Evolutionary conservation across 2,113 vertebrate genomes (phyloP).

Genomic region (Gavia stellata): DNA sequence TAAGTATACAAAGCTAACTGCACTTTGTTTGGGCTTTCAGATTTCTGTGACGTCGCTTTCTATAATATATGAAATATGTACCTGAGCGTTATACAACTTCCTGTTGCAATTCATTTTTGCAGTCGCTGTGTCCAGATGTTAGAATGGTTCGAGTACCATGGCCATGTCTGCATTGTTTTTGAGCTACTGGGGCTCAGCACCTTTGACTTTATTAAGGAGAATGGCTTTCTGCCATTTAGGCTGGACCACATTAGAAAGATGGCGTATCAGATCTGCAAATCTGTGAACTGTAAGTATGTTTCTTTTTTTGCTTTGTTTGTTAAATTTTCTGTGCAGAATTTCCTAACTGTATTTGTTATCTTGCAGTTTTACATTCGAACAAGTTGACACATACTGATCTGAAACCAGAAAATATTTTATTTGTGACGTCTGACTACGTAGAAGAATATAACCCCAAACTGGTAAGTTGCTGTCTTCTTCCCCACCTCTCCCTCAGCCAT

Average conservation of each 20-base stretch:
- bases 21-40: background rate
- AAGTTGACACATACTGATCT: constrained; percentile 90
- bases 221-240: constrained; percentile 85
- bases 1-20: constrained; percentile 21
- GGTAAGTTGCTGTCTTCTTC: constrained; percentile 57
- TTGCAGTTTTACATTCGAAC: constrained; percentile 85
- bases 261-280: constrained; percentile 84
- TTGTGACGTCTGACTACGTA: constrained; percentile 82
- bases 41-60: background rate
- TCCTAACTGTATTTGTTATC: background rate
- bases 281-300: constrained; percentile 82
- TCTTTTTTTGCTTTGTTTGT: background rate
- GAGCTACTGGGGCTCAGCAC: constrained; percentile 90
- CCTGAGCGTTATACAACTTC: background rate
- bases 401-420: constrained; percentile 91
- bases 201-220: constrained; percentile 91
- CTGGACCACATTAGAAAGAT: constrained; percentile 86
- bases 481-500: too few species aligned
- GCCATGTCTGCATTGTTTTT: constrained; percentile 85
- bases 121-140: constrained; percentile 85
- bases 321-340: background rate
- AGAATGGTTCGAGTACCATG: constrained; percentile 88
- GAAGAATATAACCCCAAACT: constrained; percentile 79
- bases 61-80: accelerated
- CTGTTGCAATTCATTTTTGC: background rate